Evolutionary conservation across 2,888 invertebrate species (phyloP).

Genomic region (Theodoxus fluviatilis): DNA sequence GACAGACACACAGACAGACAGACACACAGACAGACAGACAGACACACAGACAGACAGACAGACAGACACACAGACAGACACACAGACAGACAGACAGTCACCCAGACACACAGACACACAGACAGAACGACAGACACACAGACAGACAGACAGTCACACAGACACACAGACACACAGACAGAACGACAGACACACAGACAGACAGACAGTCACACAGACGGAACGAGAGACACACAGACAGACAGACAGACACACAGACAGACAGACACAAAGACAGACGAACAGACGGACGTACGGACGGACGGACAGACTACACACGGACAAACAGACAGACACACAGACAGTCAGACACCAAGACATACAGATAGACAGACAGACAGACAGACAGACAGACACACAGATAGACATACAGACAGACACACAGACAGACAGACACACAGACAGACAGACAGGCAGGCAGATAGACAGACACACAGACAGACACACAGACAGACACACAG

Average conservation of each 20-base stretch:
- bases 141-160: slow-evolving; percentile 10
- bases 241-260: neutral
- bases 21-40: neutral
- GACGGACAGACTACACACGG: neutral
- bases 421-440: neutral
- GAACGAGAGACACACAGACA: slow-evolving; percentile 3
- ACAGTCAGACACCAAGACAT: neutral
- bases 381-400: neutral
- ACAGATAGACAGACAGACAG: neutral
- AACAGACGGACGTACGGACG: neutral
- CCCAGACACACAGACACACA: neutral
- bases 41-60: neutral
- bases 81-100: slow-evolving; percentile 10
- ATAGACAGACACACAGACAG: neutral
- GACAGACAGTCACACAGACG: neutral
- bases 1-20: neutral
- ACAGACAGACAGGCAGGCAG: neutral
- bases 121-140: slow-evolving; percentile 1
- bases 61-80: neutral
- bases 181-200: slow-evolving; percentile 2
- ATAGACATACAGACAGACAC: slow-evolving; percentile 5
- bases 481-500: slow-evolving; percentile 12
- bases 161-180: slow-evolving; percentile 16
- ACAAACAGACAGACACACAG: neutral
- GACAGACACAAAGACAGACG: neutral